These are phyloP conservation scores for Anodontia alba DNA, from an alignment of 2,888 invertebrate genomes.

Conservation along the genomic window DNA sequence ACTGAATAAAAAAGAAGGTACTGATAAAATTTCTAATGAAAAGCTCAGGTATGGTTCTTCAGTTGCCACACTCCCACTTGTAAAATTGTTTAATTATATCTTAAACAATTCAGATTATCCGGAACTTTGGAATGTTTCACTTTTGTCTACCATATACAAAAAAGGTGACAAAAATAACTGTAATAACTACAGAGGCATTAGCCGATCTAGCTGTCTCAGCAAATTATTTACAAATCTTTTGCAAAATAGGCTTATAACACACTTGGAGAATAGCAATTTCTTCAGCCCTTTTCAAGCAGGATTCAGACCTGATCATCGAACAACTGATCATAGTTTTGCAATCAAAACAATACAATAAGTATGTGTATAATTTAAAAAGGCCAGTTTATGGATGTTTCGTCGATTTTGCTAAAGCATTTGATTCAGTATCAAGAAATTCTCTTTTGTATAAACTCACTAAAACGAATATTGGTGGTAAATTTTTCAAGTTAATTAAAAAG, in stretches of 20 bases:
- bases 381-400: too few relatives aligned
- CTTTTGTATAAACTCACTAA: too few relatives aligned
- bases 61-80: not conserved
- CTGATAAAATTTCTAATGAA: constrained; percentile 12
- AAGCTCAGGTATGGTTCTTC: constrained; percentile 18
- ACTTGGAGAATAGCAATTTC: constrained; percentile 3
- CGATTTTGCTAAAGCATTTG: too few relatives aligned
- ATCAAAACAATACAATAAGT: constrained; percentile 23
- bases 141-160: constrained; percentile 14
- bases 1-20: constrained; percentile 7
- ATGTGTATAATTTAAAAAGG: constrained; percentile 8
- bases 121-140: not conserved
- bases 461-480: not conserved
- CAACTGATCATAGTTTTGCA: constrained; percentile 18
- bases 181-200: constrained; percentile 21
- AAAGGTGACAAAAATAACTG: not conserved
- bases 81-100: constrained; percentile 24
- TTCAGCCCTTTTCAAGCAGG: constrained; percentile 23
- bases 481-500: not conserved
- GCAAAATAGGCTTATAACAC: constrained; percentile 6
- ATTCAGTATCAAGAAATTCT: too few relatives aligned
- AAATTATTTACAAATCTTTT: not conserved
- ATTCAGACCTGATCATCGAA: constrained; percentile 13
- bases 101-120: constrained; percentile 2
- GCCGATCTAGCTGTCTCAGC: constrained; percentile 6